phyloP scores from a whole-genome alignment of 2,888 invertebrate genomes.

The Abrostola triplasia region DNA sequence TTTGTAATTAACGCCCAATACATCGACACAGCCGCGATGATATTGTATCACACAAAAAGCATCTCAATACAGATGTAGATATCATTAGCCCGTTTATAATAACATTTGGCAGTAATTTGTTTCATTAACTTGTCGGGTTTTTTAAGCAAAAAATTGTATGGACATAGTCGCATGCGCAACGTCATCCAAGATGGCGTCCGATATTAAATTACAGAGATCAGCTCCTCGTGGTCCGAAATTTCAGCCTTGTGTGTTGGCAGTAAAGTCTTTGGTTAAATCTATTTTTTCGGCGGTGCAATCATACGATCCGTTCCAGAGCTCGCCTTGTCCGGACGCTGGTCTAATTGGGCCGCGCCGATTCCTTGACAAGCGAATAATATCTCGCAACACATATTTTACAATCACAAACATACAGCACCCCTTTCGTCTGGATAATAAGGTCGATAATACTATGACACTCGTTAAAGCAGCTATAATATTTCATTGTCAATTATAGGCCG shows the following conservation, averaged over 20 bases:
- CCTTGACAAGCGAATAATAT: conserved; percentile 68
- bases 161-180: conserved; percentile 58
- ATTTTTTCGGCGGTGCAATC: conserved; percentile 61
- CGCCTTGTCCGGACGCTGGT: conserved; percentile 64
- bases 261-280: conserved; percentile 54
- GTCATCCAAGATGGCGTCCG: conserved; percentile 65
- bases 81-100: conserved; percentile 60
- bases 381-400: conserved; percentile 47
- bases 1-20: conserved; percentile 77
- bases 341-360: conserved; percentile 71
- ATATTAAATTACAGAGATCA: conserved; percentile 66
- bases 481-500: conserved; percentile 51
- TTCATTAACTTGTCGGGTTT: conserved; percentile 60
- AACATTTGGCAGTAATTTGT: conserved; percentile 61
- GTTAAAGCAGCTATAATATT: conserved; percentile 34
- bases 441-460: conserved; percentile 30
- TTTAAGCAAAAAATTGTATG: conserved; percentile 59
- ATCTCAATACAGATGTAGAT: conserved; percentile 61
- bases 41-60: conserved; percentile 60
- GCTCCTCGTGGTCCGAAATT: conserved; percentile 44
- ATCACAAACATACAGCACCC: conserved; percentile 21
- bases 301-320: conserved; percentile 68
- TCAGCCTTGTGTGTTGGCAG: conserved; percentile 49
- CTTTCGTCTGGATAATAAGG: conserved; percentile 38
- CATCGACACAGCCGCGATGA: conserved; percentile 59